Conservation (phyloP, 2,113 vertebrate genomes). For the Eonycteris spelaea region DNA sequence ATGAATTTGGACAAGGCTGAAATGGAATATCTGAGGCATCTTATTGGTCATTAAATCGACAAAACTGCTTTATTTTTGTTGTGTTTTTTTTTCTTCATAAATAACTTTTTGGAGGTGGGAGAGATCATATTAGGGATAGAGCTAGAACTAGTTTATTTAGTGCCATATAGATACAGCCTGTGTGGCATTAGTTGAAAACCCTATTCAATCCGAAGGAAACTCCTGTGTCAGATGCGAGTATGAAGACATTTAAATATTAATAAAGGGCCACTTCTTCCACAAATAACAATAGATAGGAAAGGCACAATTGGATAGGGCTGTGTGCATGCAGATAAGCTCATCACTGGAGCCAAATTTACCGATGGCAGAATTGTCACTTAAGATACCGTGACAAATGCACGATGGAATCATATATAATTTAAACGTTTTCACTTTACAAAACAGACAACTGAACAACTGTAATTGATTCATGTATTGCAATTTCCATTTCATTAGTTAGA, state of each 20-base stretch:
- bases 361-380: conserved; percentile 51
- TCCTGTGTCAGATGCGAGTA: neutral
- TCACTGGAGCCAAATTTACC: conserved; percentile 66
- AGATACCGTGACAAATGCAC: conserved; percentile 31
- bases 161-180: rapidly evolving
- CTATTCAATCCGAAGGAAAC: neutral
- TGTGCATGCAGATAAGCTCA: conserved; percentile 25
- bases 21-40: neutral
- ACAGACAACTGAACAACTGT: conserved; percentile 75
- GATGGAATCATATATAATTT: conserved; percentile 68
- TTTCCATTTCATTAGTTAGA: conserved; percentile 77
- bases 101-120: rapidly evolving
- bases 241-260: conserved; percentile 42
- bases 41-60: neutral
- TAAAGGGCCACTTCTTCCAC: conserved; percentile 30
- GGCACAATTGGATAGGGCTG: neutral
- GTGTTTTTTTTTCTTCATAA: neutral
- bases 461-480: conserved; percentile 76
- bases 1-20: neutral
- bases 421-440: conserved; percentile 74
- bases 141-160: neutral
- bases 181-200: neutral
- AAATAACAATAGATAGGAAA: conserved; percentile 52
- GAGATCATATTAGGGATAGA: neutral
- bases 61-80: neutral